A percentile compares a stretch with the other conserved stretches of the same genome.
These are phyloP conservation scores for Eupithecia subumbrata DNA, from an alignment of 2,888 invertebrate species.

Conservation along the genomic window DNA sequence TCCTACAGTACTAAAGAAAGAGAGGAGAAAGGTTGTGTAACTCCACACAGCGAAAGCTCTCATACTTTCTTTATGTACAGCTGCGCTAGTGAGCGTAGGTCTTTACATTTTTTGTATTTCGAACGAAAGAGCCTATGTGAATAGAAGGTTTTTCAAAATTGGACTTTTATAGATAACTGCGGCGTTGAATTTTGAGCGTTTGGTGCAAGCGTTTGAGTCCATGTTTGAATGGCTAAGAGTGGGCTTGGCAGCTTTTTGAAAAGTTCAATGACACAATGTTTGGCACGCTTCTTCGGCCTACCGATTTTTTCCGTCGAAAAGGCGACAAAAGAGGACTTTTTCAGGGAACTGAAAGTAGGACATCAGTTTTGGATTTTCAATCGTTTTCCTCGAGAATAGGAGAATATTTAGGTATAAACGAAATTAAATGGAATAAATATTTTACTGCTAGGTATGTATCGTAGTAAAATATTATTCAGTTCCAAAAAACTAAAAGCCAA, in stretches of 20 bases:
- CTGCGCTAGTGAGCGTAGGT: constrained; percentile 64
- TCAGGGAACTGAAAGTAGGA: constrained; percentile 72
- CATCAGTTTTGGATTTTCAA: constrained; percentile 57
- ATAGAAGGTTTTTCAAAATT: constrained; percentile 65
- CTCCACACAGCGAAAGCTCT: constrained; percentile 80
- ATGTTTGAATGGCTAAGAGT: constrained; percentile 52
- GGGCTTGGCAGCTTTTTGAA: constrained; percentile 69
- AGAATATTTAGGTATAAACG: constrained; percentile 46
- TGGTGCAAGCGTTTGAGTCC: constrained; percentile 49
- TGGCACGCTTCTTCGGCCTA: constrained; percentile 74
- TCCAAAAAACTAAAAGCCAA: constrained; percentile 59
- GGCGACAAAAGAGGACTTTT: constrained; percentile 72
- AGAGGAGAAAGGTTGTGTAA: constrained; percentile 76
- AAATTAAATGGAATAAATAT: constrained; percentile 36
- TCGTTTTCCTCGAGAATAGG: constrained; percentile 67
- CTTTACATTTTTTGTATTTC: constrained; percentile 72
- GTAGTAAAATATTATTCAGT: constrained; percentile 29
- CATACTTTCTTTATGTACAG: constrained; percentile 70
- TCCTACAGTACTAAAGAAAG: constrained; percentile 57
- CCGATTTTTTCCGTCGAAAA: constrained; percentile 70
- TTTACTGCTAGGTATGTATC: not conserved
- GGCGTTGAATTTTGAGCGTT: constrained; percentile 61
- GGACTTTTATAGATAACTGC: constrained; percentile 56
- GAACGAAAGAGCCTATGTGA: constrained; percentile 73
- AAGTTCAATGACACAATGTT: constrained; percentile 80